Percentiles rank a stretch among this genome's conserved stretches.
Conservation (phyloP, 2,113 vertebrate species). For the Phoenicopterus ruber region DNA sequence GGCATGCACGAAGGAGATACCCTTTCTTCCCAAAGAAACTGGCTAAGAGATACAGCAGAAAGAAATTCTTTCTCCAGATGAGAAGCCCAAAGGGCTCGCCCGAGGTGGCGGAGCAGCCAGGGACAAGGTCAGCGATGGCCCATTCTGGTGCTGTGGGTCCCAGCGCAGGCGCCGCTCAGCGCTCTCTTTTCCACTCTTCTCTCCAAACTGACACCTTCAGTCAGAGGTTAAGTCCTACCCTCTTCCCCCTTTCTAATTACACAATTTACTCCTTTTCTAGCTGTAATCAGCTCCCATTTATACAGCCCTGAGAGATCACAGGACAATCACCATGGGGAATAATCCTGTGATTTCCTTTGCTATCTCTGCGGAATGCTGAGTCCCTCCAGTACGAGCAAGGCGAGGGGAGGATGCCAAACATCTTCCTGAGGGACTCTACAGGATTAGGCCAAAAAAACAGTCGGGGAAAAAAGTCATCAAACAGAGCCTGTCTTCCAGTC, state of each 20-base stretch:
- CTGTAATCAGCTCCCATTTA: slow-evolving; percentile 59
- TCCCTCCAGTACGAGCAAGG: background rate
- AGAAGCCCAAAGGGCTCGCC: background rate
- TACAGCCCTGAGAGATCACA: slow-evolving; percentile 26
- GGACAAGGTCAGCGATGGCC: background rate
- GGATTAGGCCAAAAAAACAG: background rate
- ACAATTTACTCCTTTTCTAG: slow-evolving; percentile 47
- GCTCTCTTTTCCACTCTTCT: background rate
- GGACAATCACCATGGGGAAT: slow-evolving; percentile 51
- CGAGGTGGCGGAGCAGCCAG: background rate
- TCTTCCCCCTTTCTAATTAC: slow-evolving; percentile 42
- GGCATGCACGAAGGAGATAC: background rate
- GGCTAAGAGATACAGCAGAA: background rate
- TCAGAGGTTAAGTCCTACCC: background rate
- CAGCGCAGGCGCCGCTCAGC: accelerated
- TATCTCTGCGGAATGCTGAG: background rate
- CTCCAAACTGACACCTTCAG: background rate
- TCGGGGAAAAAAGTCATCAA: background rate
- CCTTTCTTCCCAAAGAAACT: background rate
- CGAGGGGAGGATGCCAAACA: background rate
- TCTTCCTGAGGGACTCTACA: background rate
- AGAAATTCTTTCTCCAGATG: background rate
- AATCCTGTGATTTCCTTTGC: slow-evolving; percentile 47
- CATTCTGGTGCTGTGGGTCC: background rate
- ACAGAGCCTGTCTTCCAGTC: background rate